phyloP scores from a whole-genome alignment of 2,888 invertebrate genomes.

The Cosmia trapezina region DNA sequence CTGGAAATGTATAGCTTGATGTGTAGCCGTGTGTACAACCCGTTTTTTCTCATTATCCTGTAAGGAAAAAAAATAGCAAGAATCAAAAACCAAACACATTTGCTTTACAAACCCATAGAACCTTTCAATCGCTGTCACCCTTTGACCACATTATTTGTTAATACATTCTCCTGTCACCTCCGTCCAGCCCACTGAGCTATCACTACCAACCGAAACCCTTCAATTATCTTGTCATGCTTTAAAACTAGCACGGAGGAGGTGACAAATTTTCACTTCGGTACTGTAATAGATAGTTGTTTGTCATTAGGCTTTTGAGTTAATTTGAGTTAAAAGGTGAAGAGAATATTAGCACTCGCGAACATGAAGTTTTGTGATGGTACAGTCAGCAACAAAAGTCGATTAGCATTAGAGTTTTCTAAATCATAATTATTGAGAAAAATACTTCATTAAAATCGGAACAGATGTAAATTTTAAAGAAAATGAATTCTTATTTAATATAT shows the following conservation, averaged over 20 bases:
- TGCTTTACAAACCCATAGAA: background rate
- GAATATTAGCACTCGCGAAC: background rate
- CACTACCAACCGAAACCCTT: constrained; percentile 11
- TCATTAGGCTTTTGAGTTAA: constrained; percentile 29
- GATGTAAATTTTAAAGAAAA: too few species aligned
- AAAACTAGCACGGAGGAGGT: constrained; percentile 45
- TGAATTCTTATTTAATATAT: too few species aligned
- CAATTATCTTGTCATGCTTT: constrained; percentile 62
- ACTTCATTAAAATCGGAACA: too few species aligned
- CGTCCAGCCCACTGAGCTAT: constrained; percentile 32
- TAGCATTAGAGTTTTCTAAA: too few species aligned
- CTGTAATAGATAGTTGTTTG: background rate
- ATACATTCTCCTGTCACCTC: constrained; percentile 50
- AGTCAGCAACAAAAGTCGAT: too few species aligned
- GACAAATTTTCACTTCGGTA: constrained; percentile 56
- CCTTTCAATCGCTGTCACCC: constrained; percentile 17
- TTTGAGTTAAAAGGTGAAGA: constrained; percentile 10
- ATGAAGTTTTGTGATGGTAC: background rate
- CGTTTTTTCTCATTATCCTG: background rate
- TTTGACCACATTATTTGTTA: constrained; percentile 39
- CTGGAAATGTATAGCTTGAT: too few species aligned
- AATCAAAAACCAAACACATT: background rate
- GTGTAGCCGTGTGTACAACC: too few species aligned
- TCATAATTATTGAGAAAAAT: too few species aligned
- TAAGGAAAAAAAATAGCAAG: too few species aligned